phyloP scores from a whole-genome alignment of 2,113 vertebrate genomes.

The Pyrgilauda ruficollis region DNA sequence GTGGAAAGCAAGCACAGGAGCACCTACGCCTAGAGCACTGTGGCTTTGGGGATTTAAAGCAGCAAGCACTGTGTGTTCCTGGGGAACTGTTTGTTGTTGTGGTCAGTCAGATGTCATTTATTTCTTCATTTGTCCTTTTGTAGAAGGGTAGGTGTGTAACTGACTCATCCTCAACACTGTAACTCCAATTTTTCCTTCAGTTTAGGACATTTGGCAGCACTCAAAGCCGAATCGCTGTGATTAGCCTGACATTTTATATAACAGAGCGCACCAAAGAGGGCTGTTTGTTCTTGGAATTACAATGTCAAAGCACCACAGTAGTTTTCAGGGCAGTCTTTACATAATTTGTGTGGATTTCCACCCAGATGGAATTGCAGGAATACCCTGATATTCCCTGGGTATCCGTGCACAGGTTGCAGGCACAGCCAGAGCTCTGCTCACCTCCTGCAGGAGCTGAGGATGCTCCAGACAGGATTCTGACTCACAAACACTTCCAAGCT shows the following conservation, averaged over 20 bases:
- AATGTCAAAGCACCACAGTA: fast-evolving
- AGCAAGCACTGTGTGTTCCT: neutral
- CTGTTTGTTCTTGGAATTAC: neutral
- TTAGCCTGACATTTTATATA: neutral
- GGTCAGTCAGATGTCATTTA: neutral
- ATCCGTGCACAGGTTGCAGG: fast-evolving
- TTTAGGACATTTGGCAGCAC: neutral
- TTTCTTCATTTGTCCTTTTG: neutral
- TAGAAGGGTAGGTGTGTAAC: neutral
- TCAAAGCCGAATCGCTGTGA: neutral
- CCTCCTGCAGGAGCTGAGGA: neutral
- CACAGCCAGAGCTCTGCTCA: neutral
- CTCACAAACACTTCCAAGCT: neutral
- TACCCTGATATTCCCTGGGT: fast-evolving
- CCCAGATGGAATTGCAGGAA: fast-evolving
- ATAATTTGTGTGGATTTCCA: neutral
- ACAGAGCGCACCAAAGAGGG: neutral
- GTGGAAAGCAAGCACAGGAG: neutral
- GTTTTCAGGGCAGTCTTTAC: neutral
- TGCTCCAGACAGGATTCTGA: neutral
- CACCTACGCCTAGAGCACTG: neutral
- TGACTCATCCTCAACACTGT: neutral
- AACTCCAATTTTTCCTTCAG: neutral
- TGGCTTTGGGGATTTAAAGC: neutral
- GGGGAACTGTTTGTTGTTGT: neutral